A percentile compares a stretch with the other conserved stretches of the same genome.
Evolutionary conservation across 23 tunicate genomes (phyloP).

Genomic region (Clavelina lepadiformis): DNA sequence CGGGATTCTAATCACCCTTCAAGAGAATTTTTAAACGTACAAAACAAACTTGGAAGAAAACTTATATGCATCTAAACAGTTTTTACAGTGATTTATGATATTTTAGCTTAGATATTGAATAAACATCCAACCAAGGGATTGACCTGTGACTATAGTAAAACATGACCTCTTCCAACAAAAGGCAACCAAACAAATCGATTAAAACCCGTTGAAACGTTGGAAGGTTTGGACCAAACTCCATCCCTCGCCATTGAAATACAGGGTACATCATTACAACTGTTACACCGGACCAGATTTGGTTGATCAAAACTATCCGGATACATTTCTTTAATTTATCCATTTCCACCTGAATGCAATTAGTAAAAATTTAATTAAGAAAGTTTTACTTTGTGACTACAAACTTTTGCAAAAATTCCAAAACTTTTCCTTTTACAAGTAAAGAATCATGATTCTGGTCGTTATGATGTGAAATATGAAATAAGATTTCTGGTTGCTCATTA

Average conservation of each 20-base stretch:
- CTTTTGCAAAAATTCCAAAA: too few relatives aligned
- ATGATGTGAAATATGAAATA: too few relatives aligned
- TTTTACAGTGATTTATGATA: not conserved
- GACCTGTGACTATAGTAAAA: constrained; percentile 78
- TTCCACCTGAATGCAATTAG: constrained; percentile 49
- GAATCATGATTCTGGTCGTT: too few relatives aligned
- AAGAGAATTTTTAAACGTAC: too few relatives aligned
- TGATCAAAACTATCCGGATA: constrained; percentile 31
- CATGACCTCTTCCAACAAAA: constrained; percentile 59
- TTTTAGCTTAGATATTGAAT: not conserved
- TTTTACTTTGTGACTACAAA: too few relatives aligned
- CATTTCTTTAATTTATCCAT: constrained; percentile 23
- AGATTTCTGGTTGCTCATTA: too few relatives aligned
- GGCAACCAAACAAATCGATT: constrained; percentile 47
- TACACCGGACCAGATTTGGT: constrained; percentile 26
- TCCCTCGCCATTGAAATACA: constrained; percentile 45
- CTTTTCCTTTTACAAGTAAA: too few relatives aligned
- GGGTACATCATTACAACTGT: constrained; percentile 12
- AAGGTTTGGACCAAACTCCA: constrained; percentile 44
- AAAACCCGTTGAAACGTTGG: constrained; percentile 74
- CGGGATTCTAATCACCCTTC: too few relatives aligned
- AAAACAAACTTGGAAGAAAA: too few relatives aligned
- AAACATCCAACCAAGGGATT: not conserved
- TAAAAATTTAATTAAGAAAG: too few relatives aligned
- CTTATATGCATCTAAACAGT: too few relatives aligned